Percentiles rank a stretch among this genome's conserved stretches.
Conservation (phyloP, 2,113 vertebrate species). For the Silurus glanis region DNA sequence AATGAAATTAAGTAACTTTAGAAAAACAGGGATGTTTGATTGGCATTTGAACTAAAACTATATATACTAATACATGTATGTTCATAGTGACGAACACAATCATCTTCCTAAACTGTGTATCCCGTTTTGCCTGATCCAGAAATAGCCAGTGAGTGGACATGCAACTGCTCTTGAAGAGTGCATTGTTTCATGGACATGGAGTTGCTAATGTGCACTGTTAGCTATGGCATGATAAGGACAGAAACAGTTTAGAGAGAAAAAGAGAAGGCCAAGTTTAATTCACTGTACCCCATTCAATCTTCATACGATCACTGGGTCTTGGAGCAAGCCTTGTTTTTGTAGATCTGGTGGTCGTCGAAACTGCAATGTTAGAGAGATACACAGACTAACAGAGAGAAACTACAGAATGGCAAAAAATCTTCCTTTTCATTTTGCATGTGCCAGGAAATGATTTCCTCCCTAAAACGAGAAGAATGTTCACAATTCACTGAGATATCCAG, state of each 20-base stretch:
- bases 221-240: neutral
- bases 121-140: constrained; percentile 4
- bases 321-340: neutral
- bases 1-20: no score
- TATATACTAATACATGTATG: neutral
- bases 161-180: neutral
- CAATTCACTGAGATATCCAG: constrained; percentile 10
- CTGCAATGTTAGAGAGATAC: neutral
- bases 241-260: neutral
- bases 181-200: neutral
- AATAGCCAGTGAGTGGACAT: neutral
- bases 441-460: neutral
- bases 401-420: neutral
- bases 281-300: neutral
- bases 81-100: neutral
- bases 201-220: neutral
- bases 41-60: no score
- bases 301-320: neutral
- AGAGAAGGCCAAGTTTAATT: neutral
- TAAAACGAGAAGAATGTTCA: constrained; percentile 12
- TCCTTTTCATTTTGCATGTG: neutral
- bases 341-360: neutral
- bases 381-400: neutral
- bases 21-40: no score
- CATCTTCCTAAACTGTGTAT: constrained; percentile 7